Evolutionary conservation across 2,797 vertebrate genomes (phyloP).

Genomic region (Rhinoraja longicauda): DNA sequence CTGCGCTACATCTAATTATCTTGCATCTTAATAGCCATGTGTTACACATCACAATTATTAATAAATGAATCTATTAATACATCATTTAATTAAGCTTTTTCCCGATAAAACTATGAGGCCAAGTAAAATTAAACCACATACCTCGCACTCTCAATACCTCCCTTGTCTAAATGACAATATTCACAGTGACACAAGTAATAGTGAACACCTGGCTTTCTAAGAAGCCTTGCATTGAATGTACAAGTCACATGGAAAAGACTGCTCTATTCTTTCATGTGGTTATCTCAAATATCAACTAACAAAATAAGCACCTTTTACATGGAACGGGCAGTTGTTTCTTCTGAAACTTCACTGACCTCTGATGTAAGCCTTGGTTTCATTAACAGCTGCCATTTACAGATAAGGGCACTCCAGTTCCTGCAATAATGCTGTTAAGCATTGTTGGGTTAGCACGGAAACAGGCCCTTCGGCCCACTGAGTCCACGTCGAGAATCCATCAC

Average conservation of each 20-base stretch:
- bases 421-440: no score
- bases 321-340: not conserved
- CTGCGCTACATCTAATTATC: not conserved
- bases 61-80: constrained; percentile 33
- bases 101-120: not conserved
- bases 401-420: not conserved
- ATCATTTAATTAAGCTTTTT: constrained; percentile 10
- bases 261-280: no score
- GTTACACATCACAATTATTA: not conserved
- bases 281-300: not conserved
- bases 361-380: not conserved
- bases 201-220: not conserved
- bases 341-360: not conserved
- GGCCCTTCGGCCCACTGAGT: no score
- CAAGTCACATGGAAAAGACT: not conserved
- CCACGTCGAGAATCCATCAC: no score
- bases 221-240: not conserved
- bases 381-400: not conserved
- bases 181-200: not conserved
- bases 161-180: not conserved
- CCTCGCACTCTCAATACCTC: not conserved
- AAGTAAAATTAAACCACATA: not conserved
- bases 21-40: not conserved
- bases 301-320: not conserved
- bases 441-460: no score